A percentile compares a stretch with the other conserved stretches of the same genome.
phyloP scores from a whole-genome alignment of 2,888 invertebrate genomes.

The Lymantria monacha region DNA sequence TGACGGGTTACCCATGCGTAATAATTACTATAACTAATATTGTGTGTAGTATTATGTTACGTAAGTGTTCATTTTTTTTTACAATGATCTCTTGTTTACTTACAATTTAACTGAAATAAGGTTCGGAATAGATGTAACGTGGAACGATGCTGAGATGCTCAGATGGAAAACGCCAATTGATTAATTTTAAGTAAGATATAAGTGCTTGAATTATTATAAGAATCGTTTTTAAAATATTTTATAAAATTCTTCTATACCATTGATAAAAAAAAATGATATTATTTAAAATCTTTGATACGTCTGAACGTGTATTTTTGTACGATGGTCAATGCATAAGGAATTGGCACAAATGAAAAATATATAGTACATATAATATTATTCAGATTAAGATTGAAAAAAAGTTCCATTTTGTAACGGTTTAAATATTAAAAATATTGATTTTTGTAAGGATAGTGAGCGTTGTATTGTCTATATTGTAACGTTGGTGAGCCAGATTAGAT shows the following conservation, averaged over 20 bases:
- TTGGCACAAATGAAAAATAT: constrained; percentile 59
- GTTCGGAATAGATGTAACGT: constrained; percentile 38
- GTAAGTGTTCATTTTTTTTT: constrained; percentile 52
- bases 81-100: constrained; percentile 73
- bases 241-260: constrained; percentile 59
- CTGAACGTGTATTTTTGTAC: constrained; percentile 77
- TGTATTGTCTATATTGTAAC: constrained; percentile 77
- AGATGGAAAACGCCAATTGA: constrained; percentile 73
- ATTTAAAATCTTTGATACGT: constrained; percentile 64
- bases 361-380: constrained; percentile 50
- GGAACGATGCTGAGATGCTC: constrained; percentile 58
- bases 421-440: constrained; percentile 66
- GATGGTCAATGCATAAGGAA: constrained; percentile 75
- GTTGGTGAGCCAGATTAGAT: constrained; percentile 68
- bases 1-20: constrained; percentile 51
- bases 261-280: constrained; percentile 58
- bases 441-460: constrained; percentile 73
- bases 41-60: constrained; percentile 68
- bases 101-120: constrained; percentile 77
- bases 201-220: constrained; percentile 70
- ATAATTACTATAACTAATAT: constrained; percentile 53
- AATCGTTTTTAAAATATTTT: constrained; percentile 60
- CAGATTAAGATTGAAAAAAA: constrained; percentile 57
- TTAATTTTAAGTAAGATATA: constrained; percentile 65
- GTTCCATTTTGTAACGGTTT: constrained; percentile 73